Base-by-base conservation (phyloP, 2,797 vertebrate species). In the Ptychobarbus kaznakovi region DNA sequence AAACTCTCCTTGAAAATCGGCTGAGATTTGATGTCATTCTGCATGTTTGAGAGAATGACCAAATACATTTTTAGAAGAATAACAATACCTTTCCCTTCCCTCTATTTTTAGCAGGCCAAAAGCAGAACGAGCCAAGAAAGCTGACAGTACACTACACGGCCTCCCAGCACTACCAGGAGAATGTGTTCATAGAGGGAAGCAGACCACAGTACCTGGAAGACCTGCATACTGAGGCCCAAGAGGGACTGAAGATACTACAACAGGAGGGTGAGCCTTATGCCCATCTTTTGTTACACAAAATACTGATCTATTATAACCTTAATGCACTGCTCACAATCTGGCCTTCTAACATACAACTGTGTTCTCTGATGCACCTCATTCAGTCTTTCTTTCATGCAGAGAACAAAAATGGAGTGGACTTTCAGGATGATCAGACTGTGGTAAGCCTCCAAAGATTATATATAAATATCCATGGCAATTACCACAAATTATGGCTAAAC, bases 181-280 rank as follows among this genome's bases (percentile, higher is more conserved):
- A 99, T 86, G 96, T 98, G 75, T 99, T 99, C 94, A 98, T 98
- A 84, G 96, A 98, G 90, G 95, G 95, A 28, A 96, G 95, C 82
- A 94, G 97, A 4, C 93, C 96, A 8, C 95, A 96, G 53, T 96
- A 97, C 93, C 94, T 99, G 91, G 96, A 99, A 87, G 97, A 97
- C 87, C 95, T 99, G 78, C 98, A 99, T 93, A 96, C 90, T 0
- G 97, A 99, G 92, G 98, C 98, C 1, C 83, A 86, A 28, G 82
- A 89, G 40, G 74, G 76, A 75, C 82, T 63, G 44, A 80, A 84
- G 46, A 88, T 88, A 78, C 66, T 89, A 51, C 88, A 87, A 72
- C 91, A 89, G 77, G 91, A 90, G 44, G 91, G 91, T 92, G 12
- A 75, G 81, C 61, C 28, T 38, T 46, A 75, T 16, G 4, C 6